phyloP scores from a whole-genome alignment of 2,797 vertebrate genomes.

The Lepidocolaptes lacrymiger region DNA sequence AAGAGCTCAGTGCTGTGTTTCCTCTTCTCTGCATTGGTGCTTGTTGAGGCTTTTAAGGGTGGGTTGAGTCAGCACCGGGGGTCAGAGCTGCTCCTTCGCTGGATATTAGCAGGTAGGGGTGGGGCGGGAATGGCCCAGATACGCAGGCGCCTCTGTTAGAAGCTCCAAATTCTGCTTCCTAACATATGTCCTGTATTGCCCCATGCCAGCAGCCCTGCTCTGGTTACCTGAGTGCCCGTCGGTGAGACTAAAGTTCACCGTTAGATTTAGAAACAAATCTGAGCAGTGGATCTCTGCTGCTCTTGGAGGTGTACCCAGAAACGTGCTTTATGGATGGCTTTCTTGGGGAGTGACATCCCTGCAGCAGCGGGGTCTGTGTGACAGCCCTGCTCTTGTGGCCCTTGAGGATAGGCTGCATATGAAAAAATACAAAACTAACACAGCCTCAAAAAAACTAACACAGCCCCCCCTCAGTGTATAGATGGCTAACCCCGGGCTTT shows the following conservation, averaged over 20 bases:
- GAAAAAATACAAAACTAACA: not conserved
- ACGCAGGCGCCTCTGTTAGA: not conserved
- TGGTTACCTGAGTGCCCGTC: accelerated
- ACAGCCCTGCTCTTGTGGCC: not conserved
- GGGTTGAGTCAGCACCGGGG: not conserved
- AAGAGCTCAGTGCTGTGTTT: not conserved
- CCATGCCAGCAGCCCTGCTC: not conserved
- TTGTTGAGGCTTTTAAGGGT: not conserved
- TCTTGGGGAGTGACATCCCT: not conserved
- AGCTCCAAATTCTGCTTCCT: not conserved
- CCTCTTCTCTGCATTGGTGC: accelerated
- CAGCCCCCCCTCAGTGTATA: accelerated
- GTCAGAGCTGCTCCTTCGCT: not conserved
- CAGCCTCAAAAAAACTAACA: accelerated
- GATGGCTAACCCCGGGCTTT: not conserved
- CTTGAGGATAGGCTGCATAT: accelerated
- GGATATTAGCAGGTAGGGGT: not conserved
- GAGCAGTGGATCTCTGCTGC: not conserved
- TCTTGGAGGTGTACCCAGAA: not conserved
- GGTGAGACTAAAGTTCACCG: not conserved
- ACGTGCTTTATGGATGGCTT: accelerated
- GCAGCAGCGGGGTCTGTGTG: accelerated
- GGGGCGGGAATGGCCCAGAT: not conserved
- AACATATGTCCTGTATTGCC: not conserved
- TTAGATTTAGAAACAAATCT: not conserved